A percentile compares a stretch with the other conserved stretches of the same genome.
Conservation (phyloP, 2,888 invertebrate genomes). For the Minunthozetes semirufus region DNA sequence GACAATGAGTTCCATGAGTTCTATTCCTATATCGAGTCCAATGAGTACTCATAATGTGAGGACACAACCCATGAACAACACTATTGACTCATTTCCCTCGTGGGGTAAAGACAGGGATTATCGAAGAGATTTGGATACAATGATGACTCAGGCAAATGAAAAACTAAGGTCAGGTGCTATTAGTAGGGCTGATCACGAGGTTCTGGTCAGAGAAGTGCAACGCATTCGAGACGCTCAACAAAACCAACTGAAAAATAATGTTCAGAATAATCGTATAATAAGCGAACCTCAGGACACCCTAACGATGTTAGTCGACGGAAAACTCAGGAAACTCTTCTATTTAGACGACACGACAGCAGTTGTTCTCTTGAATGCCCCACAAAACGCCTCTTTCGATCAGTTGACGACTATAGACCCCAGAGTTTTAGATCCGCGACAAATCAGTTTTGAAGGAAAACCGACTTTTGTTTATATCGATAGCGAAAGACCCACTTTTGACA, state of each 20-base stretch:
- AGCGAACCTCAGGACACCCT: slow-evolving; percentile 27
- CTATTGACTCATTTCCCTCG: neutral
- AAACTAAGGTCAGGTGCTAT: slow-evolving; percentile 15
- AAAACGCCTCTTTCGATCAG: slow-evolving; percentile 32
- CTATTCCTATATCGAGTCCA: neutral
- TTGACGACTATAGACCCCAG: slow-evolving; percentile 28
- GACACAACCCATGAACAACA: neutral
- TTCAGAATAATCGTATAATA: neutral
- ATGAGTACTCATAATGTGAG: neutral
- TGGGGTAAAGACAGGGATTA: slow-evolving; percentile 36
- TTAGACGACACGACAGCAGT: slow-evolving; percentile 34
- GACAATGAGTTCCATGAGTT: slow-evolving; percentile 5
- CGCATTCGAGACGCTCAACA: neutral
- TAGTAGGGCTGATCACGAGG: slow-evolving; percentile 24
- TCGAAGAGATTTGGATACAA: slow-evolving; percentile 28
- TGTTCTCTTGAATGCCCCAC: slow-evolving; percentile 33
- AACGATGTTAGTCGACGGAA: slow-evolving; percentile 30
- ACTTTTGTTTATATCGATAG: slow-evolving; percentile 41
- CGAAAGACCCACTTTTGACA: slow-evolving; percentile 26
- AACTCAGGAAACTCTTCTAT: slow-evolving; percentile 35
- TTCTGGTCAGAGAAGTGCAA: slow-evolving; percentile 29
- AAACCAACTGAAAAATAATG: neutral
- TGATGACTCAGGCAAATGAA: slow-evolving; percentile 29
- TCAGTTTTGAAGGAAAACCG: slow-evolving; percentile 40
- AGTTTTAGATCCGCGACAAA: slow-evolving; percentile 39